Base-by-base conservation (phyloP, 2,888 invertebrate species). In the Endomychus coccineus region DNA sequence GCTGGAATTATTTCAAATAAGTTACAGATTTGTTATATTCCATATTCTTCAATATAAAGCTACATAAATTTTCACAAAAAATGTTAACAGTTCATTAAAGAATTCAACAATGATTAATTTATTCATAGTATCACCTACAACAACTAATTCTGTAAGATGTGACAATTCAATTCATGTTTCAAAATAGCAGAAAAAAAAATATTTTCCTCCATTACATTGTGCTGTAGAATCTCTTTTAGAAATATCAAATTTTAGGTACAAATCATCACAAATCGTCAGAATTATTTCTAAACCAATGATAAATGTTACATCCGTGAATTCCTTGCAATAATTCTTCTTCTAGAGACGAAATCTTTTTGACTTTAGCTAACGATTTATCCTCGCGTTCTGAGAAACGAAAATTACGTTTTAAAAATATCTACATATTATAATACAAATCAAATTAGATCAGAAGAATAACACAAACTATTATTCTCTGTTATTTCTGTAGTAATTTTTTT, bases 301-400 rank as follows among this genome's bases (percentile, higher is more conserved):
- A 77, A 45, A 71, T 62, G 55, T 70, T 69, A 59, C 76, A 77
- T 52, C 79, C 78, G 55, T 80, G 79, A 50, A 74, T 77, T 63
- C 74, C 71, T 66, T 73, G 70, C 60, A 78, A 71, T 52, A 79
- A 67, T 51, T 69, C 69, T 61, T 78, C 78, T 14, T 32, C 37
- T 62, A 54, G 43, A 31, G 49, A 46, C 9, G 36, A 29, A 22
- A 25, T 67, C 27, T 25, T 38, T 39, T 39, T 42, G 15, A 34
- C 30, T 31, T 31, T 33, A 21, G 27, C 3, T 14, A 29, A 30
- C 30, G 44, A 34, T 67, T 70, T 68, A 45, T 36, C 19, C 22
- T 30, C 34, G 27, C 36, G 24, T 36, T 71, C 71, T 72, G 71
- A 56, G 69, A 70, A 52, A 51, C 48, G 71, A 49, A 40, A 45